Evolutionary conservation across 2,113 vertebrate genomes (phyloP).

Genomic region (Amphilophus citrinellus): DNA sequence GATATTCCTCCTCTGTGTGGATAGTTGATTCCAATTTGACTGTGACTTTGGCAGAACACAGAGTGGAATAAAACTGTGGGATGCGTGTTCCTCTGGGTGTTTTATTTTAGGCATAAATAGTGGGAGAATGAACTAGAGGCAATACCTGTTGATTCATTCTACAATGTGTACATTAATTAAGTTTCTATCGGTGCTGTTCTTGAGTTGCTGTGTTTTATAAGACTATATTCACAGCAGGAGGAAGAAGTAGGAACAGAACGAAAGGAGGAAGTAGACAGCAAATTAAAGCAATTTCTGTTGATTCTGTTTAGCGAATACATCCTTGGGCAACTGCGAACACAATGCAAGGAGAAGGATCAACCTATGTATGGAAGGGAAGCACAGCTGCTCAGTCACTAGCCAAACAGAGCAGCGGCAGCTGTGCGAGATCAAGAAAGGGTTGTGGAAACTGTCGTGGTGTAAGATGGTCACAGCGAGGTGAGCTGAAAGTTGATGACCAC

Average conservation of each 20-base stretch:
- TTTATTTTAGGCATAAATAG: conserved; percentile 32
- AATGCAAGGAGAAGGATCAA: neutral
- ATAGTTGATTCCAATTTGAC: conserved; percentile 69
- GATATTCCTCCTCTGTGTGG: conserved; percentile 66
- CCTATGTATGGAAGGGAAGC: neutral
- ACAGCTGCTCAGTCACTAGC: neutral
- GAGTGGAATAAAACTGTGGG: conserved; percentile 58
- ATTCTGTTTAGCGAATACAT: neutral
- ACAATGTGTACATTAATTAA: conserved; percentile 16
- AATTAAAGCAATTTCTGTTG: neutral
- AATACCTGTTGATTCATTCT: conserved; percentile 14
- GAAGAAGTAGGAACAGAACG: neutral
- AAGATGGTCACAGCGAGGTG: neutral
- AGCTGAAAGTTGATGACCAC: neutral
- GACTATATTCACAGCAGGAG: neutral
- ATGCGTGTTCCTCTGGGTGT: conserved; percentile 34
- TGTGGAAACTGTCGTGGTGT: neutral
- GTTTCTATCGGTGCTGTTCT: neutral
- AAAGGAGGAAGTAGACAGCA: neutral
- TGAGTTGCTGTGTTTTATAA: neutral
- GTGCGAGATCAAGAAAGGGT: neutral
- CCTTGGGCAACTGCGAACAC: neutral
- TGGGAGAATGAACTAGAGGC: conserved; percentile 2
- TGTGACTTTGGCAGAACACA: conserved; percentile 65
- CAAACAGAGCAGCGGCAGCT: neutral